phyloP scores from a whole-genome alignment of 1,140 invertebrate species.

The Hermetia illucens region DNA sequence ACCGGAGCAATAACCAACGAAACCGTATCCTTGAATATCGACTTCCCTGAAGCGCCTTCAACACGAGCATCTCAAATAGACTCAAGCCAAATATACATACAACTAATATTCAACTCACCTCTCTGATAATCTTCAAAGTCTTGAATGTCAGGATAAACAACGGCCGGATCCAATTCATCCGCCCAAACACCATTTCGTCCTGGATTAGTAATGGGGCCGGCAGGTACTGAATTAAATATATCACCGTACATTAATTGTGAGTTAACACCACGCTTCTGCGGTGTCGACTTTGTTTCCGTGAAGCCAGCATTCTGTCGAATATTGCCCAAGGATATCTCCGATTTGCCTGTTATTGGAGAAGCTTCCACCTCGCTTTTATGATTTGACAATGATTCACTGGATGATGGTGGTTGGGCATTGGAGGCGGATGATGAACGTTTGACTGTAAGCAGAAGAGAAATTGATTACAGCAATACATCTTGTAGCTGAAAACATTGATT shows the following conservation, averaged over 20 bases:
- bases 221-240: neutral
- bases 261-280: slow-evolving; percentile 25
- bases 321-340: neutral
- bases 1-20: no score
- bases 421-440: slow-evolving; percentile 13
- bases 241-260: slow-evolving; percentile 14
- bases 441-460: slow-evolving; percentile 1
- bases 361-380: slow-evolving; percentile 6
- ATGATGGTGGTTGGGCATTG: slow-evolving; percentile 19
- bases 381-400: slow-evolving; percentile 6
- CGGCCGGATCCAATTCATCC: slow-evolving; percentile 17
- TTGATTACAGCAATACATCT: neutral
- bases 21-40: no score
- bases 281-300: slow-evolving; percentile 13
- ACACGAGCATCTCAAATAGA: no score
- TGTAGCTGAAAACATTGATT: no score
- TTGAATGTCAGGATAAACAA: slow-evolving; percentile 15
- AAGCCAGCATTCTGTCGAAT: slow-evolving; percentile 5
- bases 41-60: no score
- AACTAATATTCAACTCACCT: slow-evolving; percentile 3
- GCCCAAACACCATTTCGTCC: slow-evolving; percentile 14
- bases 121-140: slow-evolving; percentile 23
- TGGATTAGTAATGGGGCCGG: slow-evolving; percentile 8
- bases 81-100: no score
- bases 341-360: neutral